Base-by-base conservation (phyloP, 1,140 invertebrate genomes). In the Mamestra configurata region DNA sequence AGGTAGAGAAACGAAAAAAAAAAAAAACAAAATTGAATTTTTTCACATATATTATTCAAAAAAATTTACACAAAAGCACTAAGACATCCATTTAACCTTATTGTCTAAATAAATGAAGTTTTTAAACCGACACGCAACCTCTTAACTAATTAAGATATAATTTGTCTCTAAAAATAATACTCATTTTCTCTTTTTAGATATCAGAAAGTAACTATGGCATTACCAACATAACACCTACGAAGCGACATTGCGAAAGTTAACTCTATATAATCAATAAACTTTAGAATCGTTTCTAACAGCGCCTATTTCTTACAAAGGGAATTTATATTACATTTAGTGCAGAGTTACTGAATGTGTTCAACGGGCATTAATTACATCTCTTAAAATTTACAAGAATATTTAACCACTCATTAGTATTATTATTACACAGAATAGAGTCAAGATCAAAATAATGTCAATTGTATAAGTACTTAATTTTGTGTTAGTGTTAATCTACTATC, bases 1-100 rank as follows among this genome's bases (percentile, higher is more conserved):
- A 18, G 57, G 3, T 43, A 4, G 1, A 40, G 10, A 3, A 7
- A 18, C 4, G 20, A 37, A 59, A 40, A 3, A 13, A 43, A 46
- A 64, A 77, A 46, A 64, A 77, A 46, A 77, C 15, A 15, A 35
- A 51, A 64, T 81, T 86, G 84, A 85, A 68, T 90, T 92, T 93
- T 94, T 93, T 89, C 94, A 95, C 94, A 95, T 95, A 95, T 95
- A 95, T 95, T 95, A 95, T 93, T 94, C 91, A 94, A 95, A 95
- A 95, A 95, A 94, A 94, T 94, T 94, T 95, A 95, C 93, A 95
- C 91, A 93, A 95, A 95, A 95, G 94, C 94, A 95, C 94, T 95
- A 95, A 94, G 92, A 95, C 94, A 95, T 95, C 94, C 92, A 95
- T 93, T 95, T 94, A 94, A 94, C 88, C 94, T 95, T 95, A 95